Evolutionary conservation across 2,888 invertebrate genomes (phyloP).

Genomic region (Drosophila diplacantha): DNA sequence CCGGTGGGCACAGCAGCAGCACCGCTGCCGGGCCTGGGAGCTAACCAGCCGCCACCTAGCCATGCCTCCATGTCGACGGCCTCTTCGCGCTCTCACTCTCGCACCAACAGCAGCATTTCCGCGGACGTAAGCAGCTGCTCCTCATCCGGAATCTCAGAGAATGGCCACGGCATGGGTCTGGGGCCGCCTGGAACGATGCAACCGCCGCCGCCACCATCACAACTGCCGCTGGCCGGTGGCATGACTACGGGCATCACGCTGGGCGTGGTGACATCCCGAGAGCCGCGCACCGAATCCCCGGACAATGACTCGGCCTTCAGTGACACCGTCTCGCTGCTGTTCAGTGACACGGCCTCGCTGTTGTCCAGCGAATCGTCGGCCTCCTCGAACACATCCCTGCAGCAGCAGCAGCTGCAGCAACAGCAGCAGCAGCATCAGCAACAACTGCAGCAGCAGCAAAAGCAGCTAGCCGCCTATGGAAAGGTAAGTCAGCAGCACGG

Average conservation of each 20-base stretch:
- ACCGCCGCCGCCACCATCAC: neutral
- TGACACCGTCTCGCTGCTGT: constrained; percentile 94
- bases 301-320: constrained; percentile 99
- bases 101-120: constrained; percentile 78
- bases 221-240: constrained; percentile 4
- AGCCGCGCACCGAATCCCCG: constrained; percentile 91
- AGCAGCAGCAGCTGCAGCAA: constrained; percentile 55
- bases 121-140: constrained; percentile 75
- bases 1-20: constrained; percentile 12
- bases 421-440: constrained; percentile 40
- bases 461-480: constrained; percentile 9
- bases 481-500: constrained; percentile 20
- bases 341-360: constrained; percentile 93
- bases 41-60: neutral
- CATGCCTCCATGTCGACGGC: constrained; percentile 53
- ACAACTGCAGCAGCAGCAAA: constrained; percentile 36
- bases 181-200: constrained; percentile 12
- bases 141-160: constrained; percentile 76
- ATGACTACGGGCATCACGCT: constrained; percentile 68
- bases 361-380: constrained; percentile 94
- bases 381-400: constrained; percentile 83
- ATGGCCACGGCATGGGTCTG: constrained; percentile 54
- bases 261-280: constrained; percentile 73
- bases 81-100: constrained; percentile 73
- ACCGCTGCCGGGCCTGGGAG: neutral